Evolutionary conservation across 2,113 vertebrate species (phyloP).

Genomic region (Phaetusa simplex): DNA sequence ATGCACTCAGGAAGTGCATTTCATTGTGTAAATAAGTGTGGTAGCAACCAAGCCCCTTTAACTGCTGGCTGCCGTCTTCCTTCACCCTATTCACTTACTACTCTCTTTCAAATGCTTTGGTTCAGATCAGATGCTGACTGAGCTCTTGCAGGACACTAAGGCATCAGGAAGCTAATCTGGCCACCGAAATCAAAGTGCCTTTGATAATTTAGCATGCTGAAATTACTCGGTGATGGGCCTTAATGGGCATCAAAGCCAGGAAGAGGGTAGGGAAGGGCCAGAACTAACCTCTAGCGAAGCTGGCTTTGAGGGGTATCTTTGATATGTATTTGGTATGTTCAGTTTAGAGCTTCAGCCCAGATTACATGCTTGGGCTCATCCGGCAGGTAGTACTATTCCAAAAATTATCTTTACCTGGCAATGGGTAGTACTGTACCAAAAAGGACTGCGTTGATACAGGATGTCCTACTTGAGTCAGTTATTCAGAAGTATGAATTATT

Average conservation of each 20-base stretch:
- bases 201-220: background rate
- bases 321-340: background rate
- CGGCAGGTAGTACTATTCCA: background rate
- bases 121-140: background rate
- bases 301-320: background rate
- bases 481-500: background rate
- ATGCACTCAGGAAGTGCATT: background rate
- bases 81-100: background rate
- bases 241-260: background rate
- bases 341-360: background rate
- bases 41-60: background rate
- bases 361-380: background rate
- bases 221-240: background rate
- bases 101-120: background rate
- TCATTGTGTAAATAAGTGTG: background rate
- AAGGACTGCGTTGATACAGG: background rate
- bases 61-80: background rate
- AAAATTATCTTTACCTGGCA: background rate
- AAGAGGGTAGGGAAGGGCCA: background rate
- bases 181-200: background rate
- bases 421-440: background rate
- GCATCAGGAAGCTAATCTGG: background rate
- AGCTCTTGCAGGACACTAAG: background rate
- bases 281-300: background rate
- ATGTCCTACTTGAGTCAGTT: background rate